Conservation (phyloP, 2,797 vertebrate genomes). For the Danio jaintianensis region DNA sequence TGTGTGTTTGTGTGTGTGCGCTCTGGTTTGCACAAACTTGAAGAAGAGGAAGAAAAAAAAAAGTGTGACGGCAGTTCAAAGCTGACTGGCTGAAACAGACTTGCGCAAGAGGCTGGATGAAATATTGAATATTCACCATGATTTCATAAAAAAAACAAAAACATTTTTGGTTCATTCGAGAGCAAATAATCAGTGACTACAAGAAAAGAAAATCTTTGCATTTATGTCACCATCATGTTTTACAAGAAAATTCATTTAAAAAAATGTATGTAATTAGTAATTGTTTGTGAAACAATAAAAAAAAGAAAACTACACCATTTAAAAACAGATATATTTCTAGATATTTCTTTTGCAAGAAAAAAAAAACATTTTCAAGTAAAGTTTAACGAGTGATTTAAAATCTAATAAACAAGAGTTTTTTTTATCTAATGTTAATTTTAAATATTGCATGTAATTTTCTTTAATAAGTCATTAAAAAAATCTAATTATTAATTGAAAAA, state of each 20-base stretch:
- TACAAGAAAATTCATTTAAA: no score
- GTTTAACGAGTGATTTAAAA: no score
- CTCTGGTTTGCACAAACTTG: constrained; percentile 72
- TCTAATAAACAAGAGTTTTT: no score
- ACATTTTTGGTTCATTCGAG: not conserved
- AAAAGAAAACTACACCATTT: no score
- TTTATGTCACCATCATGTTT: no score
- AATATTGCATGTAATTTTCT: no score
- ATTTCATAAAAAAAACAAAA: constrained; percentile 20
- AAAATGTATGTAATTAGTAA: no score
- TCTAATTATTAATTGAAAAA: not conserved
- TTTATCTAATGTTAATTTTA: no score
- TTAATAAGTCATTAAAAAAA: not conserved
- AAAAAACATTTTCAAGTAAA: no score
- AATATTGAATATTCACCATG: not conserved
- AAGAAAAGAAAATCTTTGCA: not conserved
- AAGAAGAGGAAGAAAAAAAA: constrained; percentile 58
- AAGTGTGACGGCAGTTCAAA: constrained; percentile 76
- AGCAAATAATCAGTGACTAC: not conserved
- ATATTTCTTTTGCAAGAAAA: no score
- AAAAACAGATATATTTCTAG: no score
- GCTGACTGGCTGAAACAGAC: constrained; percentile 74
- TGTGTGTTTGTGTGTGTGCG: constrained; percentile 26
- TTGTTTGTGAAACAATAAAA: no score
- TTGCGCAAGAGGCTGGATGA: constrained; percentile 66